Evolutionary conservation across 2,888 invertebrate genomes (phyloP).

Genomic region (Altica lythri): DNA sequence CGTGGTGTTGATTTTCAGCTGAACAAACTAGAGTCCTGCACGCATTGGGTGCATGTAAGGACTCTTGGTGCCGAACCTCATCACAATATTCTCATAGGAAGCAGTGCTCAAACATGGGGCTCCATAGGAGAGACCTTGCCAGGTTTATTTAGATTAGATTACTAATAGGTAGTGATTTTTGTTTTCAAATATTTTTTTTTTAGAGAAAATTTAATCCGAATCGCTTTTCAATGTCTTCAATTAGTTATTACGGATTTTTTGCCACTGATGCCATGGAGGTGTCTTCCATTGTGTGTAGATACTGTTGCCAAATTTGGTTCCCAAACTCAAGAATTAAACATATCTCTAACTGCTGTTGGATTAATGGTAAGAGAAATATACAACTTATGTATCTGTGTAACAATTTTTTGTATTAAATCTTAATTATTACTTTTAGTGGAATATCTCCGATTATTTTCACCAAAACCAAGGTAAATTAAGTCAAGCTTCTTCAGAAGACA

Average conservation of each 20-base stretch:
- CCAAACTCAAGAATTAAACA: constrained; percentile 95
- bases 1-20: too few relatives aligned
- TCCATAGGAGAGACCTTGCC: too few relatives aligned
- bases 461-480: constrained; percentile 89
- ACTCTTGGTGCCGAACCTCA: too few relatives aligned
- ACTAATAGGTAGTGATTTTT: not conserved
- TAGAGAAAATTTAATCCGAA: constrained; percentile 87
- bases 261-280: constrained; percentile 88
- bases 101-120: too few relatives aligned
- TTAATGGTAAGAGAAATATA: constrained; percentile 79
- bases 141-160: too few relatives aligned
- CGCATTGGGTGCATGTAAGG: too few relatives aligned
- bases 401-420: not conserved
- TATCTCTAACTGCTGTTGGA: constrained; percentile 95
- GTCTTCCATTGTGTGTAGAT: constrained; percentile 86
- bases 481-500: constrained; percentile 73
- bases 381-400: not conserved
- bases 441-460: constrained; percentile 96
- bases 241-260: constrained; percentile 94
- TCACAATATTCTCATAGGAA: too few relatives aligned
- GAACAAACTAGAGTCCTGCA: too few relatives aligned
- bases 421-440: constrained; percentile 73
- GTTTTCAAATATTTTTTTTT: constrained; percentile 34
- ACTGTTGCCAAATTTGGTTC: constrained; percentile 95
- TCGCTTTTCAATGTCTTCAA: constrained; percentile 95